Percentiles rank a stretch among this genome's conserved stretches.
Evolutionary conservation across 2,113 vertebrate genomes (phyloP).

Genomic region (Peromyscus polionotus): DNA sequence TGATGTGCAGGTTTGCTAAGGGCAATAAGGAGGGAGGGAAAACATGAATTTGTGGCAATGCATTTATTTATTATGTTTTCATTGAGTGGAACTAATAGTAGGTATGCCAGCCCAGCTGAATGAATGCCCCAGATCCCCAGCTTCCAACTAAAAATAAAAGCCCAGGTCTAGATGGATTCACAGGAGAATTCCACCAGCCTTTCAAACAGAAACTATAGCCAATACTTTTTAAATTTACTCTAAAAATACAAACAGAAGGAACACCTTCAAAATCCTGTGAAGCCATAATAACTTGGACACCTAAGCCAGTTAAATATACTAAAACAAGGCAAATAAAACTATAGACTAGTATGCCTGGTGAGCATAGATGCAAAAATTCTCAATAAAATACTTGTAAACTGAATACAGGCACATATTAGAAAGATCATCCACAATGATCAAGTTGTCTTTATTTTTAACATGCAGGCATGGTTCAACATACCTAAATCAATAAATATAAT

Average conservation of each 20-base stretch:
- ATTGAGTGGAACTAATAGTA: neutral
- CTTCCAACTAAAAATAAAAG: neutral
- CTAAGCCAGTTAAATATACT: neutral
- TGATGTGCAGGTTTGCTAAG: slow-evolving; percentile 89
- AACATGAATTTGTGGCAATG: neutral
- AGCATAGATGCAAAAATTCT: neutral
- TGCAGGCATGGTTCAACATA: neutral
- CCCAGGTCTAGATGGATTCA: neutral
- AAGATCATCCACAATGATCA: neutral
- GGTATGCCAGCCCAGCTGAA: neutral
- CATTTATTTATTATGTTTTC: neutral
- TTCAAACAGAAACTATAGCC: neutral
- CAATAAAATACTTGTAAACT: neutral
- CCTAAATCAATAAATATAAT: neutral
- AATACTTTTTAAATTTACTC: neutral
- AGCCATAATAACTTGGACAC: neutral
- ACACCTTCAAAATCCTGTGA: neutral
- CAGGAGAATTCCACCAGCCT: neutral
- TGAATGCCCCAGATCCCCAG: no score
- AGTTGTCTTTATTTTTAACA: neutral
- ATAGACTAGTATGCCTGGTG: neutral
- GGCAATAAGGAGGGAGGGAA: neutral
- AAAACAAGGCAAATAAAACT: neutral
- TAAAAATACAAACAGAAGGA: neutral
- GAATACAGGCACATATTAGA: neutral